Conservation (phyloP, 30 jellyfish, hydroid and myxozoan species). For the Nemopilema nomurai region DNA sequence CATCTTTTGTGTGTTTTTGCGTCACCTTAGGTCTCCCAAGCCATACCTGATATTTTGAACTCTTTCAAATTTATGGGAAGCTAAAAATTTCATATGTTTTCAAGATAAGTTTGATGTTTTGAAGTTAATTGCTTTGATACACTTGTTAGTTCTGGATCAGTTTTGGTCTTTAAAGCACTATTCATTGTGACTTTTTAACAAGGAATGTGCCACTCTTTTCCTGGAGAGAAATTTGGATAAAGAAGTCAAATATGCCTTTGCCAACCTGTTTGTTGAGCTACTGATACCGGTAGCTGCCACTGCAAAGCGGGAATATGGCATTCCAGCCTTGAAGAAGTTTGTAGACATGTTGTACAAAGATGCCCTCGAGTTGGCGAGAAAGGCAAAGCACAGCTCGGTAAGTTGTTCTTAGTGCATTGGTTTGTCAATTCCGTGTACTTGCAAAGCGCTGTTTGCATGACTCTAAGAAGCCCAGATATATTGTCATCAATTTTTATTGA, state of each 20-base stretch:
- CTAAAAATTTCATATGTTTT: too few relatives aligned
- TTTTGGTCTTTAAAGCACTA: too few relatives aligned
- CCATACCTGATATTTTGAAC: too few relatives aligned
- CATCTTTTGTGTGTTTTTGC: too few relatives aligned
- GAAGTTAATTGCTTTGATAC: constrained; percentile 1
- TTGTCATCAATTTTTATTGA: too few relatives aligned
- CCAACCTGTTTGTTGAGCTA: constrained; percentile 94
- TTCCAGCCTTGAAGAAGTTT: constrained; percentile 98
- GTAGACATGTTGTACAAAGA: constrained; percentile 95
- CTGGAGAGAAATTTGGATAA: constrained; percentile 89
- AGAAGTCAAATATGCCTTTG: constrained; percentile 97
- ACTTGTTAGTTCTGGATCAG: too few relatives aligned
- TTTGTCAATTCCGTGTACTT: background rate
- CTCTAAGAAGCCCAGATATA: too few relatives aligned
- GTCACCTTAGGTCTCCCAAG: too few relatives aligned
- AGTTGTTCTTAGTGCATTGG: background rate
- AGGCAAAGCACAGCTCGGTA: constrained; percentile 95
- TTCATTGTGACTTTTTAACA: background rate
- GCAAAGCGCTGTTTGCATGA: background rate
- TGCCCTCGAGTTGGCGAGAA: constrained; percentile 94
- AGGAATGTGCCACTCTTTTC: constrained; percentile 97
- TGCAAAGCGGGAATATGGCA: constrained; percentile 95
- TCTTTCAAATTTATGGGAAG: too few relatives aligned
- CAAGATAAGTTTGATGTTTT: background rate
- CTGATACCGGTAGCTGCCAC: constrained; percentile 98